Evolutionary conservation across 2,797 vertebrate species (phyloP), one percentile per base, ranked within the genome.

Genomic region (Gymnopithys bicolor): DNA sequence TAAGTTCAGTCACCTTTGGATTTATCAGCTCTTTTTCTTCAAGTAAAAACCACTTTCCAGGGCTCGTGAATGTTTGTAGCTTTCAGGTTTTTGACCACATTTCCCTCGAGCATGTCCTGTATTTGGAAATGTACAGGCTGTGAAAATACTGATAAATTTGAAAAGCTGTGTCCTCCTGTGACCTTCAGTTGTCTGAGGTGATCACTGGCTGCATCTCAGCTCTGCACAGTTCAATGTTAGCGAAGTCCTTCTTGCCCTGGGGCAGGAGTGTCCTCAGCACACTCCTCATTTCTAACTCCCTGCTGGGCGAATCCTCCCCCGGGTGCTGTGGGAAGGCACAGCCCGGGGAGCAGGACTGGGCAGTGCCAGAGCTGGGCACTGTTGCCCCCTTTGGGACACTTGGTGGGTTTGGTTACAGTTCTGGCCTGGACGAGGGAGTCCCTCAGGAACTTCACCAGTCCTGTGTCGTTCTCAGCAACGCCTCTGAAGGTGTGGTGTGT

Each of bases 301-400:
- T 58, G 76, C 64, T 56, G 3, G 13, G 81, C 32, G 73, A 32
- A 4, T 68, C 66, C 46, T 89, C 55, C 3, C 1, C 2, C 0
- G 1, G 7, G 37, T 24, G 12, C 1, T 3, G 15, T 41, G 59
- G 56, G 90, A 49, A 10, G 7, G 30, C 1, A 2, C 27, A 7
- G 41, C 7, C 58, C 19, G 74, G n/a, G 70, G 17, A 32, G 7
- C 30, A 32, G 52, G 52, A 30, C 33, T 45, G 30, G 19, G 37
- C 35, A 8, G 51, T 52, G 25, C 23, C 52, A 41, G 39, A 33
- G 11, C 7, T 18, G 59, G 55, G 75, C 67, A 35, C 82, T 63
- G 69, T 94, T 91, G 83, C 88, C 89, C 68, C 75, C 69, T 93
- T 92, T 94, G 91, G 90, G 83, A 48, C 78, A 71, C 49, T 16